Percentiles rank a stretch among this genome's conserved stretches.
Conservation (phyloP, 2,113 vertebrate genomes). For the Lamprologus callipterus region DNA sequence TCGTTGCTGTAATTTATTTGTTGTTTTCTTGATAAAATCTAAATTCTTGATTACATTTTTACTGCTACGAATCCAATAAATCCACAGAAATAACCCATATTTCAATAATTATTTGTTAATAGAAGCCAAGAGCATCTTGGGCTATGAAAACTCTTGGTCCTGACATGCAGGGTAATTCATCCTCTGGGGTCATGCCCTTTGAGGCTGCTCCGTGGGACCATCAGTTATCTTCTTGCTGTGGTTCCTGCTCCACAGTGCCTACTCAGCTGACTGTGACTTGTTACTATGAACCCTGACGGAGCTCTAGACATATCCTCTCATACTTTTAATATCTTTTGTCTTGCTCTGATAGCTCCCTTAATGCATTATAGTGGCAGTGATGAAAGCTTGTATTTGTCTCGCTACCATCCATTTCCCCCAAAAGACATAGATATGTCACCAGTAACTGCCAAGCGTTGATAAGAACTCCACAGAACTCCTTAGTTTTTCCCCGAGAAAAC, state of each 20-base stretch:
- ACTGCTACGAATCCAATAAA: background rate
- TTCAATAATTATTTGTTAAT: background rate
- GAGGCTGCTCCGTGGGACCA: background rate
- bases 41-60: background rate
- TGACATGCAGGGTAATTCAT: background rate
- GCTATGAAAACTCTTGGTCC: background rate
- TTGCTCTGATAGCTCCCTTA: slow-evolving; percentile 54
- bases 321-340: slow-evolving; percentile 66
- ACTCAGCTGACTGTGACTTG: slow-evolving; percentile 17
- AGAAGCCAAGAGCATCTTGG: background rate
- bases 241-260: background rate
- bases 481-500: background rate
- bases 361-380: slow-evolving; percentile 45
- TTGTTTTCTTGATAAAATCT: background rate
- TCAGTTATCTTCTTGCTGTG: slow-evolving; percentile 1
- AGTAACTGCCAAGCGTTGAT: slow-evolving; percentile 29
- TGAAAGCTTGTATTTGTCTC: slow-evolving; percentile 40
- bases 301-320: slow-evolving; percentile 31
- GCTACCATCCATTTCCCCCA: slow-evolving; percentile 25
- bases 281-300: slow-evolving; percentile 23
- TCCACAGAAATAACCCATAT: background rate
- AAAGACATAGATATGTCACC: slow-evolving; percentile 39
- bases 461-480: slow-evolving; percentile 25
- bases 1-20: background rate
- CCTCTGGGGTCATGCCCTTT: background rate